Evolutionary conservation across 2,888 invertebrate genomes (phyloP), one percentile per base, ranked within the genome.

Genomic region (Microdon myrmicae): DNA sequence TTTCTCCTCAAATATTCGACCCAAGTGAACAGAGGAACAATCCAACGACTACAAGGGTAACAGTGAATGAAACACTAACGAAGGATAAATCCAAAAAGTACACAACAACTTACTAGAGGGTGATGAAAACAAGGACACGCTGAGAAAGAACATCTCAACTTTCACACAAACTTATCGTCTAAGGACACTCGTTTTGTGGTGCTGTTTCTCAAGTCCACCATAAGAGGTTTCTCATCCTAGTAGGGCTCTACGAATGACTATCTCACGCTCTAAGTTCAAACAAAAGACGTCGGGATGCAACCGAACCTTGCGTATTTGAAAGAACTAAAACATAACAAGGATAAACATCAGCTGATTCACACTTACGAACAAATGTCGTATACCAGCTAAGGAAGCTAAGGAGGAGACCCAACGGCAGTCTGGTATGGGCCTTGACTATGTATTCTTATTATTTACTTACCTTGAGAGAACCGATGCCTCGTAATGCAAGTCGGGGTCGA

Each of bases 401-500:
- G n/a, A n/a, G n/a, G n/a, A n/a, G n/a, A n/a, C 9, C 6, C 9
- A 23, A 23, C 8, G 9, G 9, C n/a, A 39, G 13, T 4, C 6
- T 17, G 3, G n/a, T n/a, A n/a, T n/a, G n/a, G n/a, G n/a, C n/a
- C n/a, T n/a, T n/a, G n/a, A n/a, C n/a, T n/a, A n/a, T n/a, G 10
- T 17, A 22, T 25, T 47, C 20, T 39, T 22, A 29, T 48, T 38
- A n/a, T 38, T 48, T 25, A 71, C 73, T 76, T 70, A 79, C 80
- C 84, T 83, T 48, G 87, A 85, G 71, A 84, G 83, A 49, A 87
- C 86, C 73, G 83, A 84, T 47, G 87, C 87, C 73, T 88, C 87
- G 72, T 87, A 88, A 71, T 85, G 84, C 51, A 85, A 83, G 60
- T 84, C 86, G 8, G 86, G 83, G 72, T 87, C 86, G 70, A 88